Evolutionary conservation across 2,888 invertebrate genomes (phyloP), one percentile per base, ranked within the genome.

Genomic region (Tribolium freemani): DNA sequence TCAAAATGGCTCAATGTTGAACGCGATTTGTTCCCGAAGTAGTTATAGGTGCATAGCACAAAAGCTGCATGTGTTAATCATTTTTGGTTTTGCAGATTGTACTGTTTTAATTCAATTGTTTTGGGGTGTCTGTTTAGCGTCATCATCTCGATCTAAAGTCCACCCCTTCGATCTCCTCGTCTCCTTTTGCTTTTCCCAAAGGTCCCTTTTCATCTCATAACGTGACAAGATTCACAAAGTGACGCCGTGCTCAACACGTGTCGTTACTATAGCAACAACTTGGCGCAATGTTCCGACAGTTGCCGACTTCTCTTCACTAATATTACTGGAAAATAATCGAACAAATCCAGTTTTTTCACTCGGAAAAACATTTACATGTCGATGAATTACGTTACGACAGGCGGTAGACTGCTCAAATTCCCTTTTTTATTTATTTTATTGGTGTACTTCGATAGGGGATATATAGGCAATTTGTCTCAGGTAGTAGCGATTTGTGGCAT

Each of bases 141-240:
- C 80, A 77, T 78, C 79, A 77, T 82, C 81, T 81, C 79, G 72
- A 77, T 82, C 79, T 80, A 73, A 75, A 74, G 79, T 76, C 78
- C 76, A 78, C 78, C 75, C 76, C 79, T 76, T 73, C 68, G 76
- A 79, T 80, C 78, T 80, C 75, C 76, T 76, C 75, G 72, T 82
- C 82, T 83, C 79, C 78, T 79, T 80, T 79, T 76, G 77, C 77
- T 78, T 80, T 83, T 85, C 84, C 84, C 85, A 81, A 78, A 82
- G 84, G 84, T 84, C 85, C 85, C 84, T 86, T 86, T 86, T 86
- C 85, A 85, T 85, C 85, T 86, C 82, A 83, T 85, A 86, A 86
- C 86, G 86, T 86, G 86, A 86, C 86, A 85, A 85, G 86, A 86
- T 85, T 86, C 84, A 81, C 84, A 85, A 86, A 85, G 85, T 85